A percentile compares a stretch with the other conserved stretches of the same genome.
Evolutionary conservation across 2,888 invertebrate species (phyloP).

Genomic region (Nomada fucata): DNA sequence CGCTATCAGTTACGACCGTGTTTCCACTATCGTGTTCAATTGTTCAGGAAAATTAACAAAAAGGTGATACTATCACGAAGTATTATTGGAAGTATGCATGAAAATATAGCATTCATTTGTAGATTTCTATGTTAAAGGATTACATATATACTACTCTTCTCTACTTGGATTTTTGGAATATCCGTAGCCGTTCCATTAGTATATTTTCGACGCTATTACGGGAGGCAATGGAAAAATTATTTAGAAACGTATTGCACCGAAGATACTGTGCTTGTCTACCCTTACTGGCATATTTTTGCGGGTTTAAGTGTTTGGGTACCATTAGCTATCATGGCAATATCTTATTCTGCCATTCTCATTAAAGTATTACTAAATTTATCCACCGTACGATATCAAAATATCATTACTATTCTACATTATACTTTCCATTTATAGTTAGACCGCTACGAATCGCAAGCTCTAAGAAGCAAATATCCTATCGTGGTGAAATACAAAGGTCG

Average conservation of each 20-base stretch:
- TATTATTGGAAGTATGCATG: not conserved
- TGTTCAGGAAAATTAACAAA: conserved; percentile 68
- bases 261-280: conserved; percentile 86
- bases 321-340: conserved; percentile 89
- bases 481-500: conserved; percentile 88
- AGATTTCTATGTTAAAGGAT: conserved; percentile 79
- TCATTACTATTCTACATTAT: conserved; percentile 1
- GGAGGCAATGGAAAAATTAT: conserved; percentile 91
- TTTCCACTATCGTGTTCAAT: conserved; percentile 89
- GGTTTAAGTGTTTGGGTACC: conserved; percentile 92
- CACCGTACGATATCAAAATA: not conserved
- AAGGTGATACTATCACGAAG: conserved; percentile 61
- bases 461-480: conserved; percentile 87
- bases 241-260: conserved; percentile 91
- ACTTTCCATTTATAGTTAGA: conserved; percentile 85
- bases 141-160: conserved; percentile 88
- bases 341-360: conserved; percentile 89
- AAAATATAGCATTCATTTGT: not conserved
- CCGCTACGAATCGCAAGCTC: conserved; percentile 87
- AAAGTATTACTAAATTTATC: conserved; percentile 84
- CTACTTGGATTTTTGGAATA: conserved; percentile 89
- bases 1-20: conserved; percentile 92
- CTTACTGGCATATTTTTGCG: conserved; percentile 92
- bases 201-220: conserved; percentile 88
- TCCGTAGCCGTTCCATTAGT: conserved; percentile 88